A percentile compares a stretch with the other conserved stretches of the same genome.
Evolutionary conservation across 2,797 vertebrate genomes (phyloP).

Genomic region (Eptatretus atami): DNA sequence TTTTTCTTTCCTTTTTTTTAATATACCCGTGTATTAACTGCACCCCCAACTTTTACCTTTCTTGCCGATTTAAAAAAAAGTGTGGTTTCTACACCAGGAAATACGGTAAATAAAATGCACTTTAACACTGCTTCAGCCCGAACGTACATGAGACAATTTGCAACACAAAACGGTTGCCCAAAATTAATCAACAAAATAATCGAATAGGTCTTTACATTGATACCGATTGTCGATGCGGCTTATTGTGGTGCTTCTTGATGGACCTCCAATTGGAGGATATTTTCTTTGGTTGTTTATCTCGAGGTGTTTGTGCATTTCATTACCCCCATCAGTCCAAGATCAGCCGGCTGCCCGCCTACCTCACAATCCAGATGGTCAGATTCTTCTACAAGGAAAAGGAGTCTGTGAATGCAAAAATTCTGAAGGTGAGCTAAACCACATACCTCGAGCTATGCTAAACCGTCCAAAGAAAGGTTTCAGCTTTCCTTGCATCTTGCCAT

Average conservation of each 20-base stretch:
- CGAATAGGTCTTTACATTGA: background rate
- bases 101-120: too few relatives aligned
- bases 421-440: constrained; percentile 32
- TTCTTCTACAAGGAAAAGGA: constrained; percentile 99
- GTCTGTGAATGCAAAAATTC: constrained; percentile 96
- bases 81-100: too few relatives aligned
- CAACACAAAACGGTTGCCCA: too few relatives aligned
- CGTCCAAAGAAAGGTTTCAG: too few relatives aligned
- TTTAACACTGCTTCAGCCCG: too few relatives aligned
- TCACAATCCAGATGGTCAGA: constrained; percentile 90
- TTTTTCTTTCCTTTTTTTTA: too few relatives aligned
- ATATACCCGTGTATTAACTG: too few relatives aligned
- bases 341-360: constrained; percentile 61
- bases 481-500: background rate
- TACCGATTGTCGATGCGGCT: background rate
- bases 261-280: background rate
- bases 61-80: too few relatives aligned
- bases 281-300: constrained; percentile 6
- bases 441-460: too few relatives aligned
- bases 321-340: constrained; percentile 40
- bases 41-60: too few relatives aligned
- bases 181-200: background rate
- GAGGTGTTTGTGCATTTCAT: constrained; percentile 2
- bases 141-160: too few relatives aligned
- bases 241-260: constrained; percentile 3